phyloP scores from a whole-genome alignment of 2,113 vertebrate genomes.

The Dasyprocta punctata region DNA sequence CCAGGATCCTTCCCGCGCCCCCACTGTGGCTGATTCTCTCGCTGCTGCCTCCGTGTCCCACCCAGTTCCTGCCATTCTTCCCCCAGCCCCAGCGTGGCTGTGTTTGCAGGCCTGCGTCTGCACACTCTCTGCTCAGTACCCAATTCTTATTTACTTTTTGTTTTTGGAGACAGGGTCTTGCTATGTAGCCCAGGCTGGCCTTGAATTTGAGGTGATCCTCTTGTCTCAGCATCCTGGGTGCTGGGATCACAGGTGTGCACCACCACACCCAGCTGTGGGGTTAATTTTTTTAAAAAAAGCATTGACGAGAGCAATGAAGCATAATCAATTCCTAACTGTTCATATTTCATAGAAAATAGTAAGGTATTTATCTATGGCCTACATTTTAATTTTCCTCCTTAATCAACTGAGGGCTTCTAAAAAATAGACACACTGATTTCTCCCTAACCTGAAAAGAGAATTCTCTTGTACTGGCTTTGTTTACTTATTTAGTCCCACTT shows the following conservation, averaged over 20 bases:
- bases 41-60: not conserved
- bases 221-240: not conserved
- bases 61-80: not conserved
- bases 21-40: too few relatives aligned
- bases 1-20: too few relatives aligned
- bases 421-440: conserved; percentile 27
- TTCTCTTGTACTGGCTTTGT: conserved; percentile 27
- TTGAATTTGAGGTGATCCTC: not conserved
- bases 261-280: not conserved
- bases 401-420: not conserved
- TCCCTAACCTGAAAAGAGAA: conserved; percentile 4
- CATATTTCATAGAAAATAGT: conserved; percentile 38
- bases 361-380: conserved; percentile 8
- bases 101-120: not conserved
- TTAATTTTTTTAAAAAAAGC: not conserved
- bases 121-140: not conserved
- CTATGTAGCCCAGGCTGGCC: not conserved
- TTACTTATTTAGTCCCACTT: not conserved
- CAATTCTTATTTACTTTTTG: not conserved
- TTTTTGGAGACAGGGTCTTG: not conserved
- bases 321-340: conserved; percentile 52
- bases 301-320: not conserved
- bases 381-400: conserved; percentile 30
- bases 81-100: not conserved
- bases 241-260: not conserved